phyloP scores from a whole-genome alignment of 2,888 invertebrate genomes.

The Microplitis deprimator region DNA sequence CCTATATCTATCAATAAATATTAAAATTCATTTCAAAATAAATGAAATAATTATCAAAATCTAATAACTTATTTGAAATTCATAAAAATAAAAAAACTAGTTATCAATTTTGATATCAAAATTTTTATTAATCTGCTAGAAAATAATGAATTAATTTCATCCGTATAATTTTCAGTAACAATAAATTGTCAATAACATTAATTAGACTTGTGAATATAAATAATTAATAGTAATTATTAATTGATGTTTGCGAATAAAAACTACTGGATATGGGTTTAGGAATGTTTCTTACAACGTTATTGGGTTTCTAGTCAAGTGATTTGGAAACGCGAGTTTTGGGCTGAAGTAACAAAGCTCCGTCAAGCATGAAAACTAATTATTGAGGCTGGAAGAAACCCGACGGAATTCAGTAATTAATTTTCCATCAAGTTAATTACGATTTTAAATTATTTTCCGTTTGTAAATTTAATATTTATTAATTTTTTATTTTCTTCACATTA shows the following conservation, averaged over 20 bases:
- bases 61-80: too few relatives aligned
- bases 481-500: not conserved
- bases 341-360: conserved; percentile 14
- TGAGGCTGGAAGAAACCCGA: not conserved
- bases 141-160: too few relatives aligned
- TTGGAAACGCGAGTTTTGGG: not conserved
- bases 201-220: too few relatives aligned
- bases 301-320: conserved; percentile 40
- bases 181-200: too few relatives aligned
- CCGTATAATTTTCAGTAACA: too few relatives aligned
- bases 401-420: not conserved
- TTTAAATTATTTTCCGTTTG: not conserved
- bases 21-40: too few relatives aligned
- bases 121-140: too few relatives aligned
- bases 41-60: too few relatives aligned
- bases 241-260: conserved; percentile 9
- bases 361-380: not conserved
- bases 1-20: too few relatives aligned
- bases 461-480: not conserved
- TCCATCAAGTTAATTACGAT: not conserved
- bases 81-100: too few relatives aligned
- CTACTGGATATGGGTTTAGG: conserved; percentile 10
- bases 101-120: too few relatives aligned
- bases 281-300: conserved; percentile 42
- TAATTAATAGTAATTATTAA: not conserved